These are phyloP conservation scores for Capreolus pygargus DNA, from an alignment of 2,113 vertebrate species.

Conservation along the genomic window DNA sequence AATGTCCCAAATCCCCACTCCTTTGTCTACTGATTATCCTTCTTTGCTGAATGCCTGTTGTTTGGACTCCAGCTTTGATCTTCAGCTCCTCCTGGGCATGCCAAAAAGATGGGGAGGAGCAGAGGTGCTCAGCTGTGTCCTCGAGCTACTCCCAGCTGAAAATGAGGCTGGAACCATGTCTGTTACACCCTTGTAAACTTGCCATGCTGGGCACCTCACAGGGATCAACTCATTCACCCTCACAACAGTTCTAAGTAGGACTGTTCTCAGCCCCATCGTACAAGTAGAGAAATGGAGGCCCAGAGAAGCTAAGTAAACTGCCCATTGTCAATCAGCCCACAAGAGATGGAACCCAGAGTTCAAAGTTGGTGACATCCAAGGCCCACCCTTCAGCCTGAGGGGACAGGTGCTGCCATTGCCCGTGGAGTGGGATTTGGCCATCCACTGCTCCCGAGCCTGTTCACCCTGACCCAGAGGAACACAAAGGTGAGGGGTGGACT, in stretches of 20 bases:
- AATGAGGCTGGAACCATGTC: accelerated
- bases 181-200: neutral
- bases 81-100: neutral
- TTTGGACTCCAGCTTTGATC: neutral
- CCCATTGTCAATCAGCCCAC: neutral
- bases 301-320: neutral
- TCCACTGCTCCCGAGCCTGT: neutral
- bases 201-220: accelerated
- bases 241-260: neutral
- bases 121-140: accelerated
- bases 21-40: neutral
- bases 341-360: neutral
- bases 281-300: neutral
- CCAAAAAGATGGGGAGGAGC: neutral
- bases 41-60: accelerated
- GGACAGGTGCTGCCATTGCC: accelerated
- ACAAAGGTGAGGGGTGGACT: neutral
- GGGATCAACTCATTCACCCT: neutral
- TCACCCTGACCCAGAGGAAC: neutral
- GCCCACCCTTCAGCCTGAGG: neutral
- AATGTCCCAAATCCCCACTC: neutral
- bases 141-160: neutral
- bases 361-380: neutral
- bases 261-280: neutral
- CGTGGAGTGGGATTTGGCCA: neutral